Base-by-base conservation (phyloP, 2,113 vertebrate genomes). In the Myiopsitta monachus region DNA sequence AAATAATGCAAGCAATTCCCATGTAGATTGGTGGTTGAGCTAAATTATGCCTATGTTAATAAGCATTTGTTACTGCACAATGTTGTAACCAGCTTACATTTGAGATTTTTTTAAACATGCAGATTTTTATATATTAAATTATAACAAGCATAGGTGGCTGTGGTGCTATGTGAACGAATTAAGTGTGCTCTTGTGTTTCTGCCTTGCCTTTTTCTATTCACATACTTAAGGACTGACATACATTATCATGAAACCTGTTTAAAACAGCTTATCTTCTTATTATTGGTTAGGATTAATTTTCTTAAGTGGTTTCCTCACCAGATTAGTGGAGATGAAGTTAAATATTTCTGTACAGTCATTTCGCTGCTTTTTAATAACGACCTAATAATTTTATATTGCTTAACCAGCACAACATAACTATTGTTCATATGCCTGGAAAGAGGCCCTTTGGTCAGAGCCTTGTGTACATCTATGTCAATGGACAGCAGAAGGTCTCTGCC, bases 401-500 rank as follows among this genome's bases (percentile, higher is more conserved):
- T 97, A 36, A 92, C 72, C 97, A 99, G 99, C 99, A 99, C 97
- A 99, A 99, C 92, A 95, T 99, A 83, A 98, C 98, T 36, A 98
- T 99, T 92, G 99, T 99, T 91, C 99, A 99, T 4, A 95, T 99
- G 54, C 99, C 99, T 61, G 99, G 99, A 57, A 99, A 99, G 97
- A 99, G 99, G 88, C 99, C 99, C 1, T 99, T 99, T 96, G 99
- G 99, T 75, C 99, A 99, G 97, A 99, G 99, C 90, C 96, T 99
- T 18, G 98, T 99, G 38, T 99, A 98, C 96, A 99, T 99, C 95
- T 99, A 99, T 9, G 98, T 99, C 78, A 99, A 99, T 54, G 99
- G 99, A 70, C 99, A 99, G 83, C 99, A 99, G 96, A 99, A 99
- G 79, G 98, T 99, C 33, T 99, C 99, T 46, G 99, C 99, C 7